Evolutionary conservation across 2,113 vertebrate genomes (phyloP).

Genomic region (Acanthisitta chloris): DNA sequence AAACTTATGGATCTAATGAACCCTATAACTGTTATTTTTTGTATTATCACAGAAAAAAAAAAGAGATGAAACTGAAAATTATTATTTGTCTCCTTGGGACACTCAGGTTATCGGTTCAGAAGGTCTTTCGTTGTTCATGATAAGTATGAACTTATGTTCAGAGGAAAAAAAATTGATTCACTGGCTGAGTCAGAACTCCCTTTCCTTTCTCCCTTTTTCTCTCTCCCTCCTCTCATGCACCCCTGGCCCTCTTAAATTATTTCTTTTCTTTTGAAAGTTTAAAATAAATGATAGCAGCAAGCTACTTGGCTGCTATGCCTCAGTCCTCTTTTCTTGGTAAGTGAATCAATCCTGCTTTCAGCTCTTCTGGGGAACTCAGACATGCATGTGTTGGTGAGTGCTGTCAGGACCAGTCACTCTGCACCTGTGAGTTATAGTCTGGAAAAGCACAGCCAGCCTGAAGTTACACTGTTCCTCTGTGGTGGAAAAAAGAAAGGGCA

Average conservation of each 20-base stretch:
- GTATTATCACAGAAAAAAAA: neutral
- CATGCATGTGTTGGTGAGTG: conserved; percentile 23
- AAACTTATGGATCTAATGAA: neutral
- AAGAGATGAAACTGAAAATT: neutral
- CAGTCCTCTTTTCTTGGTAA: conserved; percentile 21
- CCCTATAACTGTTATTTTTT: neutral
- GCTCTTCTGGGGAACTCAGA: neutral
- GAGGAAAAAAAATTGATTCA: conserved; percentile 52
- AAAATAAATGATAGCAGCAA: conserved; percentile 47
- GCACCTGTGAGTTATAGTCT: neutral
- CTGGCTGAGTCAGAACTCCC: conserved; percentile 33
- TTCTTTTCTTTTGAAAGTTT: conserved; percentile 27
- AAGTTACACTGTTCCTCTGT: neutral
- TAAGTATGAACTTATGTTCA: conserved; percentile 44
- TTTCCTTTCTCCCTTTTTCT: conserved; percentile 2
- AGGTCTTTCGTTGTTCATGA: conserved; percentile 15
- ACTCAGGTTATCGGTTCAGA: conserved; percentile 37
- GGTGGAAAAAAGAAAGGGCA: neutral
- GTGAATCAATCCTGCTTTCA: conserved; percentile 14
- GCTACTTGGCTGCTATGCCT: conserved; percentile 37
- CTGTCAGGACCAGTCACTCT: conserved; percentile 26
- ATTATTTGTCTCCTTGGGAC: neutral
- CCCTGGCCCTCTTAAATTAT: neutral
- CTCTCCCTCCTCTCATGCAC: neutral
- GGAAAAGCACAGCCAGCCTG: neutral